These are phyloP conservation scores for Nasonovia ribisnigri DNA, from an alignment of 2,888 invertebrate genomes.

Conservation along the genomic window DNA sequence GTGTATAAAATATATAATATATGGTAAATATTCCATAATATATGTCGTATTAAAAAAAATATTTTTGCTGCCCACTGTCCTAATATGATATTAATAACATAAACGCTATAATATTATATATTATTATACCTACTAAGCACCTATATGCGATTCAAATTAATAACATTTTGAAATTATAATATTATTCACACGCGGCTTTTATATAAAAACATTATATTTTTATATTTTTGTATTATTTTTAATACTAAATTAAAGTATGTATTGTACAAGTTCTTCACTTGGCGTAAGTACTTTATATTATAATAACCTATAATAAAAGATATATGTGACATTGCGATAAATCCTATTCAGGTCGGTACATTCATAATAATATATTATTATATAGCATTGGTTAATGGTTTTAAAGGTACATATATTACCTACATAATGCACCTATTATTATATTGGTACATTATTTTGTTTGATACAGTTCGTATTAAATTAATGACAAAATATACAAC, in stretches of 20 bases:
- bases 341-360: no score
- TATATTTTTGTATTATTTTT: background rate
- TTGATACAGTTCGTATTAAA: background rate
- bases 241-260: background rate
- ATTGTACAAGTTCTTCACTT: background rate
- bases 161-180: background rate
- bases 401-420: no score
- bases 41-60: background rate
- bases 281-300: background rate
- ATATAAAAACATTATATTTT: background rate
- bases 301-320: background rate
- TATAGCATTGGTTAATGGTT: background rate
- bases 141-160: background rate
- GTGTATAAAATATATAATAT: slow-evolving; percentile 5
- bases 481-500: background rate
- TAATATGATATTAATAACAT: background rate
- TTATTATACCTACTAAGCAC: background rate
- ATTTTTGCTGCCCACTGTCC: slow-evolving; percentile 1
- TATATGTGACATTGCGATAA: background rate
- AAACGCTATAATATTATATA: background rate
- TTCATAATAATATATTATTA: background rate
- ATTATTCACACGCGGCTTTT: background rate
- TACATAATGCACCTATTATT: no score
- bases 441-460: background rate
- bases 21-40: background rate